phyloP scores from a whole-genome alignment of 2,888 invertebrate species.

The Philonicus albiceps region DNA sequence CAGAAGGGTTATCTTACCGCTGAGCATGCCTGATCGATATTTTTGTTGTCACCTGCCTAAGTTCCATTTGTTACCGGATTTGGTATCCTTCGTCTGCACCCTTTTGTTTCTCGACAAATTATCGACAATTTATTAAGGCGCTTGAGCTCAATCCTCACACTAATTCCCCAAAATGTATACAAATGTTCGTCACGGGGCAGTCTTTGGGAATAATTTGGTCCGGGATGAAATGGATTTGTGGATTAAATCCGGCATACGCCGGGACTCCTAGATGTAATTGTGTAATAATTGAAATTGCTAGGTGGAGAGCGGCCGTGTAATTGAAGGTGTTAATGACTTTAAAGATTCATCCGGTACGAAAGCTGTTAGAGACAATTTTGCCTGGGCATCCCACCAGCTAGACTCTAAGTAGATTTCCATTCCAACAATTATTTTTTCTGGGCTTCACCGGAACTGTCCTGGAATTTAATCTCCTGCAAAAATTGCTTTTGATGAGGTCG shows the following conservation, averaged over 20 bases:
- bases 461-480: not conserved
- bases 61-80: constrained; percentile 10
- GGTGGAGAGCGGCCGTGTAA: not conserved
- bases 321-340: constrained; percentile 1
- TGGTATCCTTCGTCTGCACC: not conserved
- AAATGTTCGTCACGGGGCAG: not conserved
- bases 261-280: not conserved
- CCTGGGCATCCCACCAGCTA: not conserved
- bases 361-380: not conserved
- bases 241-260: not conserved
- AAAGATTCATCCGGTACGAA: not conserved
- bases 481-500: not conserved
- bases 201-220: not conserved
- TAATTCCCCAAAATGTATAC: not conserved
- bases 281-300: constrained; percentile 25
- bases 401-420: not conserved
- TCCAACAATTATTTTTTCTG: not conserved
- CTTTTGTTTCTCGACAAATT: constrained; percentile 29
- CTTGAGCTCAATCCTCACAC: not conserved
- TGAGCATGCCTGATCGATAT: not conserved
- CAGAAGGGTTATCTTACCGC: not conserved
- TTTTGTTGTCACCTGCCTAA: constrained; percentile 38
- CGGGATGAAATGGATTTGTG: constrained; percentile 14
- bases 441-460: not conserved
- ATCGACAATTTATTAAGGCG: constrained; percentile 28